Base-by-base conservation (phyloP, 2,888 invertebrate species). In the Phania funesta region DNA sequence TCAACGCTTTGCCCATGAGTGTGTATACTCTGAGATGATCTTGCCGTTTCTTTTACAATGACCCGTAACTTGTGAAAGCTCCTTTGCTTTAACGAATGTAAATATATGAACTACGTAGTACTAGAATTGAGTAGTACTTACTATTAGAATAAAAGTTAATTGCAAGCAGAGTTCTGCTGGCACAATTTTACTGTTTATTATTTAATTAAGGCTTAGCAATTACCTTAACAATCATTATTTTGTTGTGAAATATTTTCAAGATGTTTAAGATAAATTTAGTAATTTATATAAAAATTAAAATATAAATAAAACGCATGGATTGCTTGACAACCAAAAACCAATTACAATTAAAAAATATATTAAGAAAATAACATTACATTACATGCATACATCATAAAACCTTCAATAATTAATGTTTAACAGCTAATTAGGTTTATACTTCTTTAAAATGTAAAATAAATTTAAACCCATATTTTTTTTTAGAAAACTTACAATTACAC, bases 371-470 rank as follows among this genome's bases (percentile, higher is more conserved):
- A n/a, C n/a, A n/a, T n/a, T n/a, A n/a, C n/a, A 65, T 13, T 58
- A 52, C 9, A 18, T 41, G 71, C 71, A 81, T 82, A 78, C 78
- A 70, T 78, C 78, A 74, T 70, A 11, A 81, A 82, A 78, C 78
- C 82, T 82, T 82, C 78, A 82, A 82, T 78, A 78, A 78, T 54
- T 68, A 44, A 76, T 29, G 58, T 26, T 52, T 56, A 65, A 74
- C 16, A 41, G 46, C 9, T 62, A 38, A 73, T 24, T 41, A 38
- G 46, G 26, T 46, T 54, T 38, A 6, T 48, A 32, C 29, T 16
- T 46, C 48, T 50, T 32, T n/a, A 54, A 52, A 48, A 26, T 48
- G n/a, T 64, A 64, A 56, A 71, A 54, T 24, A 44, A 54, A 24
- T n/a, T 54, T 44, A 50, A 75, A 16, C 4, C 0, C 54, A 8